Evolutionary conservation across 2,797 vertebrate species (phyloP).

Genomic region (Acanthopagrus latus): DNA sequence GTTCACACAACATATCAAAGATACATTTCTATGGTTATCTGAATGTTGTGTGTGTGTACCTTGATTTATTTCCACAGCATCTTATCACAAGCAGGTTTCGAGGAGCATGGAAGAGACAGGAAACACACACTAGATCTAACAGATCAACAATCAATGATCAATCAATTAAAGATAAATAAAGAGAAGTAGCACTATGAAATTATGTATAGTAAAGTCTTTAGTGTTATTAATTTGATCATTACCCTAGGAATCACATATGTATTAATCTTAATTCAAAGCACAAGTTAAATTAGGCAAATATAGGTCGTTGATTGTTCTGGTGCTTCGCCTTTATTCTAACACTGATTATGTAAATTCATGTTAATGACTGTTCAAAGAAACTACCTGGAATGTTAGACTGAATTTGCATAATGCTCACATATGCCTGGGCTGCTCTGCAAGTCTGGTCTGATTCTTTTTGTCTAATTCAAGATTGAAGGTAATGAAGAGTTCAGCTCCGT

Average conservation of each 20-base stretch:
- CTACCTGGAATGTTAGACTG: background rate
- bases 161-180: background rate
- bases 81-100: background rate
- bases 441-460: slow-evolving; percentile 17
- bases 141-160: background rate
- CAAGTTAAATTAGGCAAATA: slow-evolving; percentile 2
- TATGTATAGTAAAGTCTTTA: too few species aligned
- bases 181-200: background rate
- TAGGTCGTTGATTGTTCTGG: slow-evolving; percentile 12
- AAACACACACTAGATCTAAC: background rate
- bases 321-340: slow-evolving; percentile 26
- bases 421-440: background rate
- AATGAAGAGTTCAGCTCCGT: slow-evolving; percentile 7
- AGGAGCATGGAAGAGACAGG: background rate
- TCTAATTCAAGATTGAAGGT: slow-evolving; percentile 16
- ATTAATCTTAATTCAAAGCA: slow-evolving; percentile 8
- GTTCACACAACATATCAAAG: background rate
- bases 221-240: background rate
- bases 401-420: slow-evolving; percentile 13
- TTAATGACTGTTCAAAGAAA: slow-evolving; percentile 19
- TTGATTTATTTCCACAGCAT: background rate
- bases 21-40: background rate
- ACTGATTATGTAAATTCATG: slow-evolving; percentile 31
- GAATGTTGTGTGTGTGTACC: background rate
- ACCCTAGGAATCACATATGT: background rate